A percentile compares a stretch with the other conserved stretches of the same genome.
These are phyloP conservation scores for Chaetogeoica ovagalla DNA, from an alignment of 2,888 invertebrate species.

Conservation along the genomic window DNA sequence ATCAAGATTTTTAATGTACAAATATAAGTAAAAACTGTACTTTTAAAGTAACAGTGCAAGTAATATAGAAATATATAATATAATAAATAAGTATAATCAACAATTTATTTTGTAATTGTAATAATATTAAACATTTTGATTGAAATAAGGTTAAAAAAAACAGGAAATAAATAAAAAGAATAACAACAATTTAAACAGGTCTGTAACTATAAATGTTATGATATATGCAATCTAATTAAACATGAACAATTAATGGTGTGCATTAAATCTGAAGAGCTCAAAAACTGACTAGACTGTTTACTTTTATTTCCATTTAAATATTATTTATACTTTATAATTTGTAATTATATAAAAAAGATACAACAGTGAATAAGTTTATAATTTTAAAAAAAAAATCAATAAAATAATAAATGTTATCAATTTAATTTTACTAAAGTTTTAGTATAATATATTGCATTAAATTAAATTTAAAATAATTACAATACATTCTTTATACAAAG, in stretches of 20 bases:
- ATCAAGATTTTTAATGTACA: constrained; percentile 34
- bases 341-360: background rate
- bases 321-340: constrained; percentile 32
- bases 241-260: constrained; percentile 7
- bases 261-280: constrained; percentile 34
- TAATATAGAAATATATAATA: constrained; percentile 45
- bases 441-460: background rate
- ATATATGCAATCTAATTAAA: constrained; percentile 14
- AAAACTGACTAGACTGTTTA: constrained; percentile 35
- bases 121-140: constrained; percentile 39
- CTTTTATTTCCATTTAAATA: constrained; percentile 29
- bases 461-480: background rate
- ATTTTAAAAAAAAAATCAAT: background rate
- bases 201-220: constrained; percentile 10
- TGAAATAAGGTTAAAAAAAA: constrained; percentile 2
- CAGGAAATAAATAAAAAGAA: background rate
- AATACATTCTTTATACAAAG: background rate
- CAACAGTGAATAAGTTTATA: background rate
- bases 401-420: background rate
- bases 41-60: constrained; percentile 37
- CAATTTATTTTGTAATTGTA: constrained; percentile 4
- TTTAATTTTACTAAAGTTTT: constrained; percentile 8
- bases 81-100: constrained; percentile 46
- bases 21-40: constrained; percentile 38
- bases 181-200: constrained; percentile 9